Conservation (phyloP, 2,888 invertebrate genomes). For the Amblyjoppa proteus region DNA sequence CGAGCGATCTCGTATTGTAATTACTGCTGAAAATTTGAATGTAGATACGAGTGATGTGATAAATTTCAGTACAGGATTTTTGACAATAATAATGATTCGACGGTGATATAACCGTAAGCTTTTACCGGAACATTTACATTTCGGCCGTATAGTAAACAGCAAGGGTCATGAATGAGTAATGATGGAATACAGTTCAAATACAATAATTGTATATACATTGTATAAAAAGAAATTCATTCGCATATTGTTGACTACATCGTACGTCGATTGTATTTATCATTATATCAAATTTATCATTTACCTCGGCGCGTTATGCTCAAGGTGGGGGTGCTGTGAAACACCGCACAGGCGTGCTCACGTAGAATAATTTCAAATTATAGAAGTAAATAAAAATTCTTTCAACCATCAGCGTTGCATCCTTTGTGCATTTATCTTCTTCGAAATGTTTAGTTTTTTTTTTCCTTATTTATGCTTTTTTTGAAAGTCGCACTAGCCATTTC, state of each 20-base stretch:
- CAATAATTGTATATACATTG: neutral
- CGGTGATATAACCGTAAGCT: neutral
- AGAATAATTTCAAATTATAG: too few species aligned
- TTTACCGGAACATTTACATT: slow-evolving; percentile 8
- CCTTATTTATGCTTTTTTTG: slow-evolving; percentile 9
- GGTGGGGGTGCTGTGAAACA: too few species aligned
- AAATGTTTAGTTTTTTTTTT: slow-evolving; percentile 31
- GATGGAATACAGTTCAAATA: neutral
- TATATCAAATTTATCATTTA: too few species aligned
- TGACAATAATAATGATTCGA: slow-evolving; percentile 4
- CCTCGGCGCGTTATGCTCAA: too few species aligned
- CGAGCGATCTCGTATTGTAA: slow-evolving; percentile 15
- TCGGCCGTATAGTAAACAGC: neutral
- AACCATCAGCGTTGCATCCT: slow-evolving; percentile 28
- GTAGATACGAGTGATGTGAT: slow-evolving; percentile 26
- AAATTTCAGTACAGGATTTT: neutral
- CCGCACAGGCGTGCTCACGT: too few species aligned
- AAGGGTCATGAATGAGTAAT: neutral
- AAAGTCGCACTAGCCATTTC: slow-evolving; percentile 14
- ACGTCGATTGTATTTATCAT: too few species aligned
- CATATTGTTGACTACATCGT: too few species aligned
- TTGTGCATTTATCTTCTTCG: slow-evolving; percentile 30
- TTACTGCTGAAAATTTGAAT: slow-evolving; percentile 57
- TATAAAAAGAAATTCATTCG: too few species aligned
- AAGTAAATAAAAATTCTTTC: neutral